Percentiles rank a stretch among this genome's conserved stretches.
Conservation (phyloP, 2,113 vertebrate genomes). For the Eleginops maclovinus region DNA sequence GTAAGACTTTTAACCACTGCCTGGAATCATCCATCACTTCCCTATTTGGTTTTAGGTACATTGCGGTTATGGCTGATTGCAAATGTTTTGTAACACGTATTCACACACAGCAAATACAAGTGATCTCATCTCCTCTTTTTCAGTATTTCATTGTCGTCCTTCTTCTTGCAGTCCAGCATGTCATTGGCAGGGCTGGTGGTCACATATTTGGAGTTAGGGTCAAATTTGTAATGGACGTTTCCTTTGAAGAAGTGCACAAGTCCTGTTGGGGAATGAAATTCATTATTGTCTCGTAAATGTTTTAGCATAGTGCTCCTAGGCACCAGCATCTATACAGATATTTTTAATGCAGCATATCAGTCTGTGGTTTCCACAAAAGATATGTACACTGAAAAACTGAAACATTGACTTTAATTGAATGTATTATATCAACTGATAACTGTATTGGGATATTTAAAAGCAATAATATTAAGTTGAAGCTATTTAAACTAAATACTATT, state of each 20-base stretch:
- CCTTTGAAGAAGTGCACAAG: constrained; percentile 71
- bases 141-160: neutral
- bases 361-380: no score
- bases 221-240: constrained; percentile 57
- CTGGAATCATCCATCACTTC: constrained; percentile 12
- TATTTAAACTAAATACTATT: no score
- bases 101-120: neutral
- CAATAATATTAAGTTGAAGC: no score
- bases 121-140: neutral
- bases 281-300: neutral
- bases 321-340: no score
- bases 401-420: no score
- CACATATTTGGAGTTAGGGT: constrained; percentile 38
- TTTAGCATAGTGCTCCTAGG: neutral
- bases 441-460: no score
- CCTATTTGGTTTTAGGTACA: neutral
- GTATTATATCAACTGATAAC: no score
- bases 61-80: constrained; percentile 12
- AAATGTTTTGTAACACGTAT: neutral
- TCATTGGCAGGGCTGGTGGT: constrained; percentile 31
- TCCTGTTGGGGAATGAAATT: constrained; percentile 44
- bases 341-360: no score
- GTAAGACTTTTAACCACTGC: constrained; percentile 48
- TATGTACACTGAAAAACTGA: no score
- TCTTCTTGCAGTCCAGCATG: constrained; percentile 55